Base-by-base conservation (phyloP, 2,113 vertebrate genomes). In the Arenaria interpres region DNA sequence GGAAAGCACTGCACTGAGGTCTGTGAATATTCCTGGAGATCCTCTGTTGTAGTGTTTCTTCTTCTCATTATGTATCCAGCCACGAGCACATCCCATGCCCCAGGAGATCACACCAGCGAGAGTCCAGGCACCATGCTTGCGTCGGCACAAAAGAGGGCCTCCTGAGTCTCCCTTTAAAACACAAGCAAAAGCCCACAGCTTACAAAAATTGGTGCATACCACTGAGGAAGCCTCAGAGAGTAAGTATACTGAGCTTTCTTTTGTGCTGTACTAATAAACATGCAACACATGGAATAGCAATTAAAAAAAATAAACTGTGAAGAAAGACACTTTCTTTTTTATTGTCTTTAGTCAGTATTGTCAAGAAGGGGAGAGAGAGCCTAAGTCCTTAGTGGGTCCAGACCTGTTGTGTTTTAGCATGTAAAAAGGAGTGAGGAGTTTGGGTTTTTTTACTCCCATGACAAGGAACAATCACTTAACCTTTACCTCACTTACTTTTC, bases 1-100 rank as follows among this genome's bases (percentile, higher is more conserved):
- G 50, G 98, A 96, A 79, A 99, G 98, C 95, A 99, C 96, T 50
- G 88, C 69, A 13, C 93, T 97, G 78, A 99, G 97, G 46, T 98
- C 98, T 51, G 99, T 99, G 97, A 99, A 99, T 88, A 99, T 95
- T 67, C 99, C 99, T 0, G 98, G 99, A 45, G 98, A 99, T 48
- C 99, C 98, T 97, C 98, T 98, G 35, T 93, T 80, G 2, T 80
- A 76, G 10, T 96, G 94, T 10, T 95, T 96, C 35, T 94, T 98
- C 67, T 84, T 86, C 45, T 62, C 21, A 48, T 99, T 99, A 59
- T 97, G 94, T 60, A 62, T 94, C 99, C 99, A 99, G 90, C 98
- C 97, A 66, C 98, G 97, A 45, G 98, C 99, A 95, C 99, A 99
- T 33, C 99, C 99, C 92, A 99, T 98, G 7, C 99, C 99, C 98